Percentiles rank a stretch among this genome's conserved stretches.
Conservation (phyloP, 1,140 invertebrate genomes). For the Neelides sp. region DNA sequence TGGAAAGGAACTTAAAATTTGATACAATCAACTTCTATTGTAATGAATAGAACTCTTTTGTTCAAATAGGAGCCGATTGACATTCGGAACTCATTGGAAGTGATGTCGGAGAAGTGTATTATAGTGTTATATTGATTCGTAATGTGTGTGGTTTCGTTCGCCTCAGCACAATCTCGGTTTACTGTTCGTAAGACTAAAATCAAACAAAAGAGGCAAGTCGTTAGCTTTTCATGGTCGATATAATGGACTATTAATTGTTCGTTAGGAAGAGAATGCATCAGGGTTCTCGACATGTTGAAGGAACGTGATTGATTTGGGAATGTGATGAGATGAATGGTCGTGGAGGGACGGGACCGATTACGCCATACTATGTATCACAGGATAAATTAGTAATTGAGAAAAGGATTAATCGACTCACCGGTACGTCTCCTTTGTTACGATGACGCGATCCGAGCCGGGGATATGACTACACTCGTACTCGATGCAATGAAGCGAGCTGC, state of each 20-base stretch:
- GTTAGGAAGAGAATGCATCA: neutral
- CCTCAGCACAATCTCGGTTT: conserved; percentile 11
- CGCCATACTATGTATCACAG: no score
- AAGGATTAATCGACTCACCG: conserved; percentile 24
- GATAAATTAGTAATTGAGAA: no score
- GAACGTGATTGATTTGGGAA: no score
- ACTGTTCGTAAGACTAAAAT: conserved; percentile 9
- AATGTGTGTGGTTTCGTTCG: no score
- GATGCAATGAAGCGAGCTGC: conserved; percentile 27
- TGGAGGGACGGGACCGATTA: no score
- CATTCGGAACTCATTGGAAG: neutral
- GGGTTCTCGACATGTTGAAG: no score
- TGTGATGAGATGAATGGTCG: no score
- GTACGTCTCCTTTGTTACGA: conserved; percentile 30
- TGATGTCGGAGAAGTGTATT: neutral
- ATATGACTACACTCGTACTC: conserved; percentile 29
- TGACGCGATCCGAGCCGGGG: conserved; percentile 24
- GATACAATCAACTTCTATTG: no score
- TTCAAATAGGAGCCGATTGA: neutral
- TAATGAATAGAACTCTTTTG: no score
- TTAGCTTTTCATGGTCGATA: neutral
- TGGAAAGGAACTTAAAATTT: no score
- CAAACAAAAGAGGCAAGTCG: no score
- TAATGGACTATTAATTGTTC: neutral
- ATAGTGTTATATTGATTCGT: no score